These are phyloP conservation scores for Lagria hirta DNA, from an alignment of 2,888 invertebrate species.

Conservation along the genomic window DNA sequence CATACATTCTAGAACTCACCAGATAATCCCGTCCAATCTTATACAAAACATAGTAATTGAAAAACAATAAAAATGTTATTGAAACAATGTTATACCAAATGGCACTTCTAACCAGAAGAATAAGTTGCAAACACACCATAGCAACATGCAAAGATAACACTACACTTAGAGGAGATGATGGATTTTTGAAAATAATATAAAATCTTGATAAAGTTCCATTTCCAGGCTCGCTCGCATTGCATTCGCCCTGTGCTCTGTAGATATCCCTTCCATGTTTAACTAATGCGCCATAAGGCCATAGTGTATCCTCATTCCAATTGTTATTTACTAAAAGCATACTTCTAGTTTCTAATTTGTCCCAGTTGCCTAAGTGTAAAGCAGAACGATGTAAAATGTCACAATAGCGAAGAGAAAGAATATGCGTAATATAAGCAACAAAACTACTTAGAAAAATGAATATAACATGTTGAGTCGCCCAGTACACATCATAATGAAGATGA, in stretches of 20 bases:
- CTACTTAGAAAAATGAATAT: conserved; percentile 82
- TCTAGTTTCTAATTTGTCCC: conserved; percentile 59
- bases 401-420: conserved; percentile 66
- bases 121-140: conserved; percentile 75
- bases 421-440: conserved; percentile 75
- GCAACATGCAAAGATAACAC: conserved; percentile 71
- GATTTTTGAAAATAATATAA: conserved; percentile 84
- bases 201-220: conserved; percentile 79
- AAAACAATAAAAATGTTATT: conserved; percentile 80
- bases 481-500: conserved; percentile 76
- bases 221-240: conserved; percentile 87
- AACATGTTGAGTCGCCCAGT: conserved; percentile 82
- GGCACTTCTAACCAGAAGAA: conserved; percentile 73
- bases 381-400: conserved; percentile 90
- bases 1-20: conserved; percentile 80
- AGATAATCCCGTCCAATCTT: conserved; percentile 85
- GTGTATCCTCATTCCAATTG: conserved; percentile 60
- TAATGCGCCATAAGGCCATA: conserved; percentile 77
- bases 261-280: conserved; percentile 71
- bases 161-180: conserved; percentile 73
- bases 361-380: conserved; percentile 84
- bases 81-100: conserved; percentile 94
- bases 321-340: conserved; percentile 44
- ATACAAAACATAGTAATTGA: conserved; percentile 90
- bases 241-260: conserved; percentile 74